Base-by-base conservation (phyloP, 1,140 invertebrate genomes). In the Cydia amplana region DNA sequence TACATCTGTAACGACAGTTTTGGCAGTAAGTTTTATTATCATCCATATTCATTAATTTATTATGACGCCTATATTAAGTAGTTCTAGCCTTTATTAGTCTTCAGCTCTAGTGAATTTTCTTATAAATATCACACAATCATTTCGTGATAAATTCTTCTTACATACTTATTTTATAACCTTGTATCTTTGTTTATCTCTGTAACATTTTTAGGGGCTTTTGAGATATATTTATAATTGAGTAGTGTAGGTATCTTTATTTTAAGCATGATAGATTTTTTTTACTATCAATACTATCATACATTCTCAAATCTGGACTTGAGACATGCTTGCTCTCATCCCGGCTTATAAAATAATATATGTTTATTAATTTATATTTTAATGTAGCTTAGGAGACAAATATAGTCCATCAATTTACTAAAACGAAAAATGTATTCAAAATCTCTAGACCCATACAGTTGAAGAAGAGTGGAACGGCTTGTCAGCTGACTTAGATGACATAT, bases 321-420 rank as follows among this genome's bases (percentile, higher is more conserved):
- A 65, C 64, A n/a, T 65, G 79, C 82, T 78, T 82, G 79, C 82
- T 79, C 78, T 82, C 80, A 85, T 86, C 82, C 82, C 75, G 75
- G 84, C 84, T 87, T 88, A 77, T 80, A 80, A 74, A 77, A 80
- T 78, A 78, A 46, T 46, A 46, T 46, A 16, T 79, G 55, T 64
- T 40, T 74, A 75, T 72, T 28, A 51, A 49, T 74, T 72, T 76
- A 55, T 64, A 70, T 79, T 75, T 75, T 74, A 75, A 70, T 70
- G 65, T 70, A 32, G 28, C 28, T 70, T 18, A 20, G 28, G 55
- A 18, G 23, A 20, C 65, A 10, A 36, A 70, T 10, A 70, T 36
- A 18, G 32, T 40, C 32, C 65, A 40, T 9, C 18, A 23, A 6
- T 14, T 23, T 73, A 23, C 23, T 25, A 51, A 46, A 49, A 28